Base-by-base conservation (phyloP, 2,113 vertebrate species). In the Miniopterus natalensis region DNA sequence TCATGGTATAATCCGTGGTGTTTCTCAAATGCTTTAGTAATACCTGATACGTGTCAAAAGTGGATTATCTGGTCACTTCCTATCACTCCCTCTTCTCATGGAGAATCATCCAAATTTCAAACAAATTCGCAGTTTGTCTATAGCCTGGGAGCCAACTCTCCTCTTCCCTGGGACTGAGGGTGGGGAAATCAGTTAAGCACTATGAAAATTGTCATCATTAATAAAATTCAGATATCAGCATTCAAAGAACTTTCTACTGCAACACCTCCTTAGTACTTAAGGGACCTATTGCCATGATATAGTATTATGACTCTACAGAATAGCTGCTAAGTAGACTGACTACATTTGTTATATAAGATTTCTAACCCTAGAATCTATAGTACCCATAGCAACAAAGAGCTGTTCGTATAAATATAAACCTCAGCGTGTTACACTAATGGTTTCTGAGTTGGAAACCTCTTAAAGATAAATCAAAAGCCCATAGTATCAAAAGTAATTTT, bases 31-130 rank as follows among this genome's bases (percentile, higher is more conserved):
- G 47, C 65, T 79, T 95, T 45, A 36, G 11, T 66, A 73, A 63
- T 73, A 73, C 13, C 36, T 42, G 14, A 75, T 13, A 78, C 8
- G 40, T 49, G 7, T 84, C 65, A 49, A 81, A 88, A 88, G 68
- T 87, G 7, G 68, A 47, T 29, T 81, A 15, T 74, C 53, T 66
- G 20, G 40, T 73, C 63, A 95, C 71, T 87, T 74, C 90, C 84
- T 66, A 53, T 59, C 36, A 66, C 23, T 27, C 73, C n/a, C 20
- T 15, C 51, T 93, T 95, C 47, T 45, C 42, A 75, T 96, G 63
- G 86, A 87, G 95, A 96, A 84, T 31, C 66, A 89, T 47, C 83
- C 53, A 83, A 63, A 93, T 47, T 74, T 92, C 79, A 94, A 75
- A 68, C 66, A 84, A 91, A 85, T 88, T 47, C 65, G n/a, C 25